phyloP scores from a whole-genome alignment of 2,797 vertebrate species.

The Cheirogaleus major region DNA sequence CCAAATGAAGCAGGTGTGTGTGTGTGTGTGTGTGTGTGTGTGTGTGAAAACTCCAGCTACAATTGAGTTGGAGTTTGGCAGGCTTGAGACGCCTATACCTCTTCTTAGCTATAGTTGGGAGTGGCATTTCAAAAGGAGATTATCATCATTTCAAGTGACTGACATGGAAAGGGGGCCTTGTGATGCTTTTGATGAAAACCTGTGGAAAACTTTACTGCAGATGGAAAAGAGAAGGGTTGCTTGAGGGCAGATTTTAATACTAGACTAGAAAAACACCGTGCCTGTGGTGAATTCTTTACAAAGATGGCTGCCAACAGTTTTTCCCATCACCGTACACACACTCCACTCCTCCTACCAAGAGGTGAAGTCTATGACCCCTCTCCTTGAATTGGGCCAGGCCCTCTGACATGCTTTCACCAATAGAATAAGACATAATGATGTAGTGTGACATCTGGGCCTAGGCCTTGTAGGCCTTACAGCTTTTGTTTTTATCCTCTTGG shows the following conservation, averaged over 20 bases:
- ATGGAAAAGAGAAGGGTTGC: neutral
- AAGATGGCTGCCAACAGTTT: neutral
- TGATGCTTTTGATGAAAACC: neutral
- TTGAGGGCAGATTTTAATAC: neutral
- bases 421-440: neutral
- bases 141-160: neutral
- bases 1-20: neutral
- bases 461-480: neutral
- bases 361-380: neutral
- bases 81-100: neutral
- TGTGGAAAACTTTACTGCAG: neutral
- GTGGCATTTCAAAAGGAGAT: neutral
- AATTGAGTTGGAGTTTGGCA: neutral
- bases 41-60: neutral
- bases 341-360: neutral
- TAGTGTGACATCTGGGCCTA: neutral
- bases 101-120: neutral
- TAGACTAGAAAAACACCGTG: neutral
- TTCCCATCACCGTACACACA: neutral
- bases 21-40: neutral
- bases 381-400: neutral
- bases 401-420: neutral
- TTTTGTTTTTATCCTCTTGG: slow-evolving; percentile 7
- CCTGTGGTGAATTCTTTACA: neutral
- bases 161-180: neutral